Evolutionary conservation across 2,888 invertebrate species (phyloP), one percentile per base, ranked within the genome.

Genomic region (Gymnocheta viridis): DNA sequence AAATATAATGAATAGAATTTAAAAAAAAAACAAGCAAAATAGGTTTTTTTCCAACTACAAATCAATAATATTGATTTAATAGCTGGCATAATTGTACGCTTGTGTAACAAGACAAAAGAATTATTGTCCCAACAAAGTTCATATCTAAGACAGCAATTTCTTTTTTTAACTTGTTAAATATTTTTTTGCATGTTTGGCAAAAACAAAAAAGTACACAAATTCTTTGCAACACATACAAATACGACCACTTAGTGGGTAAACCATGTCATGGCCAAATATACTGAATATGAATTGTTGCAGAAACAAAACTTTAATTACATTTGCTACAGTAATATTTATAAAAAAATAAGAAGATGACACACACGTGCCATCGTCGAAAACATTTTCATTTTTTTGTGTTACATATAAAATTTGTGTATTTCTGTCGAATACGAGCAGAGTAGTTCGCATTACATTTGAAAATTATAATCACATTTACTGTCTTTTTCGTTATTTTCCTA

Each of bases 11-110:
- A 2, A 38, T 12, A 38, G 38, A 29, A 58, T 32, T 29, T 10
- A 14, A 12, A 24, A 12, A 19, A 19, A 1, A 14, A 24, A 35
- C n/a, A 38, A 49, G 22, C 2, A 17, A 35, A 35, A 19, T 35
- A 58, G 19, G 10, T 22, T 12, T 69, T 51, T 24, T 38, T 38
- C 4, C 22, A 27, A 29, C 22, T 10, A 41, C 17, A 70, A 56
- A 70, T 70, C 56, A 44, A 56, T 70, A 70, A 41, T 56, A 70
- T 70, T 41, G 70, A 70, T 70, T 70, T 19, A 41, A 56, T 56
- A 12, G 29, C 44, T 41, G 70, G 17, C 35, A 67, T 56, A 38
- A 29, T 70, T 41, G 38, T 19, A 14, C n/a, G 17, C n/a, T 38
- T 51, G 54, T 29, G 38, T 9, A 27, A 54, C 54, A 69, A 27